Conservation (phyloP, 2,113 vertebrate species). For the Arothron firmamentum region DNA sequence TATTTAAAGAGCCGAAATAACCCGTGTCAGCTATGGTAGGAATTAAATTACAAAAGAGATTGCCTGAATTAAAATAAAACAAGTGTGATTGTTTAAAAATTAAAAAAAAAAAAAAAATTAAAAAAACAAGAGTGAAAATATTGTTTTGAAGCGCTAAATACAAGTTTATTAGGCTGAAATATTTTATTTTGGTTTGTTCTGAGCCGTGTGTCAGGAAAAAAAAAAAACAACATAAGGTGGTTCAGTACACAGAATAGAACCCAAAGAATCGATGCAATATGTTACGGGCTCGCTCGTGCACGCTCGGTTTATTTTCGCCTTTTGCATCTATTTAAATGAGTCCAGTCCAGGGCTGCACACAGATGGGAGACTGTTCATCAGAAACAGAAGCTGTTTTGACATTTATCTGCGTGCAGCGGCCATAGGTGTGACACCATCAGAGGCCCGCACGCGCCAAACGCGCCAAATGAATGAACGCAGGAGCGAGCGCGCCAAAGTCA, state of each 20-base stretch:
- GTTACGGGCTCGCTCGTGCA: background rate
- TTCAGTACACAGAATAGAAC: background rate
- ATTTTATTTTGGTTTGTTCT: background rate
- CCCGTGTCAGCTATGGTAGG: too few species aligned
- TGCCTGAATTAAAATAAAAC: too few species aligned
- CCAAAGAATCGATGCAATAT: background rate
- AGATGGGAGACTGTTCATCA: background rate
- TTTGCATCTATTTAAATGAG: background rate
- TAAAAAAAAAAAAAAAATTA: background rate
- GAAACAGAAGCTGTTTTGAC: background rate
- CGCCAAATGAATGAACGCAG: slow-evolving; percentile 11
- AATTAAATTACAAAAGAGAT: too few species aligned
- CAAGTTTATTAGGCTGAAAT: background rate
- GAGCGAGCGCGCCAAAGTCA: background rate
- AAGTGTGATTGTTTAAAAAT: background rate
- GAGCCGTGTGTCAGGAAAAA: background rate
- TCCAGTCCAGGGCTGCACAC: background rate
- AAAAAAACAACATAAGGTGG: background rate
- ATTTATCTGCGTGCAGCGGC: slow-evolving; percentile 1
- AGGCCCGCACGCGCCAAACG: slow-evolving; percentile 41
- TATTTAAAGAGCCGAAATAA: too few species aligned
- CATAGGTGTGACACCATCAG: slow-evolving; percentile 49
- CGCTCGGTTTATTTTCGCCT: background rate
- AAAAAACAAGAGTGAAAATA: background rate
- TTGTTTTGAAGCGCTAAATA: background rate